phyloP scores from a whole-genome alignment of 2,797 vertebrate genomes.

The Gouania willdenowi region DNA sequence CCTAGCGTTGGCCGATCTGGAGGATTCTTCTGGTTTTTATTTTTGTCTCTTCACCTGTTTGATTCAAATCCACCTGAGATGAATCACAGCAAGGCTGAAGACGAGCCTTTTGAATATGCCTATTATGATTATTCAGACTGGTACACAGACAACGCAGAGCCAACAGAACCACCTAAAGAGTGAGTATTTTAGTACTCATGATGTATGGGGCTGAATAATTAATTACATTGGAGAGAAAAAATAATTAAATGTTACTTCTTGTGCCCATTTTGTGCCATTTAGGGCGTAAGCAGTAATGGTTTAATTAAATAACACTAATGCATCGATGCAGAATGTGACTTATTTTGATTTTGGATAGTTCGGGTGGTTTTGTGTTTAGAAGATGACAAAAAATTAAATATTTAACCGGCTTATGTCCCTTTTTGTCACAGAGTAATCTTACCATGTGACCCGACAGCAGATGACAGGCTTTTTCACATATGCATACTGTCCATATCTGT shows the following conservation, averaged over 20 bases:
- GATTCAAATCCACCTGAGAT: conserved; percentile 39
- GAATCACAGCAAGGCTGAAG: conserved; percentile 59
- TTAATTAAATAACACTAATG: too few relatives aligned
- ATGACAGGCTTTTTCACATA: conserved; percentile 78
- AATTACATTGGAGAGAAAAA: too few relatives aligned
- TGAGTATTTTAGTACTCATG: conserved; percentile 71
- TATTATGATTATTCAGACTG: conserved; percentile 75
- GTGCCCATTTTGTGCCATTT: too few relatives aligned
- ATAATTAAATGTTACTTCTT: too few relatives aligned
- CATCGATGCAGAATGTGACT: too few relatives aligned
- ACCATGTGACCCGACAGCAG: conserved; percentile 78
- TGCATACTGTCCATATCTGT: conserved; percentile 85
- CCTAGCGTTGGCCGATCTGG: conserved; percentile 2
- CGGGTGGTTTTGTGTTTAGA: too few relatives aligned
- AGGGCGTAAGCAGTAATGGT: too few relatives aligned
- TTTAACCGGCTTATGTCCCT: too few relatives aligned
- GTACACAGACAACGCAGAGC: conserved; percentile 58
- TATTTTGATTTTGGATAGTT: too few relatives aligned
- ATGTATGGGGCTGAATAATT: too few relatives aligned
- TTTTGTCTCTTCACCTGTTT: conserved; percentile 5
- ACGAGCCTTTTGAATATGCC: conserved; percentile 58
- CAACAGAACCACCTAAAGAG: conserved; percentile 72
- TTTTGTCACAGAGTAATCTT: conserved; percentile 59
- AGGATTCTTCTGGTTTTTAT: conserved; percentile 10
- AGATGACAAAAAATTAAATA: too few relatives aligned